Evolutionary conservation across 1,140 invertebrate genomes (phyloP).

Genomic region (Battus philenor): DNA sequence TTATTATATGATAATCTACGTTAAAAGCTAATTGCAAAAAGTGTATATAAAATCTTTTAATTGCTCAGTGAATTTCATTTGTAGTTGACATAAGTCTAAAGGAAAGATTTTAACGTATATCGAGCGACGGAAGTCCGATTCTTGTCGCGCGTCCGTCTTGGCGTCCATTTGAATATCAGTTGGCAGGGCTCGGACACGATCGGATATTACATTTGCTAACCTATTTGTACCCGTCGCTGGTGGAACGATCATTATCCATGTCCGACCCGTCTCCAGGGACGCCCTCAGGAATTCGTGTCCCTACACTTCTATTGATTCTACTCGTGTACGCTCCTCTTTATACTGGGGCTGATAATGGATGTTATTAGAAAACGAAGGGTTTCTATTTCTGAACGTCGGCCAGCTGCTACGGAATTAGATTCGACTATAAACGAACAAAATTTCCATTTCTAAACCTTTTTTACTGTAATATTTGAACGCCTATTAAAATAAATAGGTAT

Average conservation of each 20-base stretch:
- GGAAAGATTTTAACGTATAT: too few species aligned
- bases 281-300: conserved; percentile 56
- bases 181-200: conserved; percentile 37
- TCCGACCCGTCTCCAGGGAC: conserved; percentile 43
- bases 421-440: conserved; percentile 22
- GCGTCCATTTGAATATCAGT: conserved; percentile 51
- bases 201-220: conserved; percentile 73
- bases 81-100: too few species aligned
- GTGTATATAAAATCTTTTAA: too few species aligned
- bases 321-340: conserved; percentile 39
- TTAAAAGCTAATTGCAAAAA: too few species aligned
- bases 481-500: too few species aligned
- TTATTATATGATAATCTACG: too few species aligned
- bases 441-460: too few species aligned
- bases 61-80: too few species aligned
- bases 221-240: conserved; percentile 68
- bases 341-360: conserved; percentile 47
- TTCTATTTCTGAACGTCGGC: conserved; percentile 29
- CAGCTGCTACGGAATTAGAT: conserved; percentile 37
- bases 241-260: conserved; percentile 64
- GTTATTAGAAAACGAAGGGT: conserved; percentile 38
- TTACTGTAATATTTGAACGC: too few species aligned
- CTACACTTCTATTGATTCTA: conserved; percentile 45
- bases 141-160: conserved; percentile 18
- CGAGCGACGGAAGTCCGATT: conserved; percentile 7